Evolutionary conservation across 2,888 invertebrate genomes (phyloP), one percentile per base, ranked within the genome.

Genomic region (Phengaris arion): DNA sequence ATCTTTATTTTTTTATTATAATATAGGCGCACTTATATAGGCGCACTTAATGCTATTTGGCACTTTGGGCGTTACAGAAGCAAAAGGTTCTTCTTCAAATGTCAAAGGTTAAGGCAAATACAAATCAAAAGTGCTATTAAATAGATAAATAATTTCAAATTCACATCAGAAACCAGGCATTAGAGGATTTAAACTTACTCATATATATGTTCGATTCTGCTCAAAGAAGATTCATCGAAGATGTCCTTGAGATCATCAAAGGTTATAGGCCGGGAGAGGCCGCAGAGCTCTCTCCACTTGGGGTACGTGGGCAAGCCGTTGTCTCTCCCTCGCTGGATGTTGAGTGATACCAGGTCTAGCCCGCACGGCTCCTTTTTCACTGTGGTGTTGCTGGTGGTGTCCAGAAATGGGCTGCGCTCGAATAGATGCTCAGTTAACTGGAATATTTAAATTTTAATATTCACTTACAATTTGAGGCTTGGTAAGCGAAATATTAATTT

Each of bases 271-370:
- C 93, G 88, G 0, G 94, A 86, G 69, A 98, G 90, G 0, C 96
- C 96, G 82, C 98, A 98, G 83, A 96, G 95, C 76, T 95, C 94
- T 74, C 98, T 92, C 96, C 97, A 98, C 54, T 94, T 94, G 0
- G 95, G 94, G 88, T 98, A 98, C 0, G 96, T 90, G 0, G 97
- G 96, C 76, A 98, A 90, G 0, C 98, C 98, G 86, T 98, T 98
- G 92, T 98, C 98, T 0, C 98, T 90, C 0, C 98, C 98, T 55
- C 98, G 94, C 88, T 98, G 98, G 82, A 98, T 97, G 88, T 98
- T 98, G 78, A 98, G 92, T 0, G 98, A 96, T 0, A 98, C 97
- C 83, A 98, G 91, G 92, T 98, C 98, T 76, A 98, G 91, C 0
- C 98, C 98, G 81, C 96, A 96, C 0, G 95, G 90, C 0, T 83